Evolutionary conservation across 2,888 invertebrate genomes (phyloP).

Genomic region (Lampropteryx suffumata): DNA sequence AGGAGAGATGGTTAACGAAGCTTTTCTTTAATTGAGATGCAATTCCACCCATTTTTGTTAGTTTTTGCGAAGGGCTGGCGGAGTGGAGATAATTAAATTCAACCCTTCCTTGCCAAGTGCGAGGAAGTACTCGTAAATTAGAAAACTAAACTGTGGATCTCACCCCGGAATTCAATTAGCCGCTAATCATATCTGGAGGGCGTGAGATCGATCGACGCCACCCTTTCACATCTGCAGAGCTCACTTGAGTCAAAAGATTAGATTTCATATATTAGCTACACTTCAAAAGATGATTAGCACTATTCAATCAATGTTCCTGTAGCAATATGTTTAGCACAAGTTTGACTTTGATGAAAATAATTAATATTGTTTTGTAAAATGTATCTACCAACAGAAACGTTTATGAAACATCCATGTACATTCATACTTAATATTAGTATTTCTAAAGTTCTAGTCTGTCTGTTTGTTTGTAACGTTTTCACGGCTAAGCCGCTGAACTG

Average conservation of each 20-base stretch:
- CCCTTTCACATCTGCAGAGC: conserved; percentile 56
- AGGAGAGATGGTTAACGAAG: conserved; percentile 47
- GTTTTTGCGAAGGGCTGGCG: conserved; percentile 58
- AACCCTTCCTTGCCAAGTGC: conserved; percentile 74
- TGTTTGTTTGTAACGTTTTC: too few species aligned
- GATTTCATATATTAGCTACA: conserved; percentile 15
- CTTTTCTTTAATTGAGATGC: conserved; percentile 54
- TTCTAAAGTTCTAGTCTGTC: too few species aligned
- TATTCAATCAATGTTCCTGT: conserved; percentile 4
- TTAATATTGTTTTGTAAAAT: too few species aligned
- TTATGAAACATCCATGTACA: too few species aligned
- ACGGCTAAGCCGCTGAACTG: too few species aligned
- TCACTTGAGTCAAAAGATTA: conserved; percentile 29
- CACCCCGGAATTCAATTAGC: conserved; percentile 81
- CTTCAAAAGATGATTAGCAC: not conserved
- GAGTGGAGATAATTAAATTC: conserved; percentile 74
- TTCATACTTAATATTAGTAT: too few species aligned
- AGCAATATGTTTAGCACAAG: not conserved
- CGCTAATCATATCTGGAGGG: conserved; percentile 82
- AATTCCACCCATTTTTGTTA: conserved; percentile 60
- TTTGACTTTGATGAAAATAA: not conserved
- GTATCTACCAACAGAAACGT: too few species aligned
- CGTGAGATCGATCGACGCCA: conserved; percentile 72
- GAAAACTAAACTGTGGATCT: conserved; percentile 82
- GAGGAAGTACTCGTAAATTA: conserved; percentile 80